Percentiles rank a stretch among this genome's conserved stretches.
Conservation (phyloP, 2,797 vertebrate species). For the Paramormyrops hopkinsi region DNA sequence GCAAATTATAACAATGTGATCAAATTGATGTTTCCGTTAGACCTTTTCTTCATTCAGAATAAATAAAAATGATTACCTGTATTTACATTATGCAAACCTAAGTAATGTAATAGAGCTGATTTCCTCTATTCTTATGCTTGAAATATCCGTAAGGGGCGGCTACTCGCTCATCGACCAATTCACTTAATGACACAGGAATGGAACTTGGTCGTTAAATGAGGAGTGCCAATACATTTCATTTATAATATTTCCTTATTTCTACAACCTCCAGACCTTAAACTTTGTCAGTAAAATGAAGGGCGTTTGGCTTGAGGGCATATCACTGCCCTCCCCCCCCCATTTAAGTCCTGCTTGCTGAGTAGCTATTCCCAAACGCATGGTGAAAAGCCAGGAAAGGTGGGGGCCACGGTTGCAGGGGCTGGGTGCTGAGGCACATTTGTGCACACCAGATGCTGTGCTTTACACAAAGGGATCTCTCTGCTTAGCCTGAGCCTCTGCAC, state of each 20-base stretch:
- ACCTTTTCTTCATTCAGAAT: neutral
- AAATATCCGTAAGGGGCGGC: neutral
- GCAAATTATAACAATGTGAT: neutral
- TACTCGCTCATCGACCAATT: neutral
- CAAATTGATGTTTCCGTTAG: neutral
- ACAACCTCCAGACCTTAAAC: neutral
- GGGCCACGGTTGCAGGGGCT: neutral
- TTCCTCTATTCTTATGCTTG: neutral
- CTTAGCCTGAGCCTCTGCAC: neutral
- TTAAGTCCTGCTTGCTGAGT: neutral
- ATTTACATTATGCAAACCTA: neutral
- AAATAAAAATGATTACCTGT: neutral
- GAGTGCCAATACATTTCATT: neutral
- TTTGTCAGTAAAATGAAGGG: neutral
- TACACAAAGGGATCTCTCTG: neutral
- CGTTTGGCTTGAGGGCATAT: neutral
- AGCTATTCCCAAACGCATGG: neutral
- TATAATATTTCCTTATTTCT: neutral
- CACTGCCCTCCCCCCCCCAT: neutral
- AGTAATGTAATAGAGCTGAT: neutral
- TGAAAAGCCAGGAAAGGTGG: neutral
- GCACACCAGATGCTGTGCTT: neutral
- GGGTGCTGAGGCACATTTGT: neutral
- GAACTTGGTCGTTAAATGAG: neutral
- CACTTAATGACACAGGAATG: neutral